Percentiles rank a stretch among this genome's conserved stretches.
These are phyloP conservation scores for Littorina saxatilis DNA, from an alignment of 1,140 invertebrate species.

Conservation along the genomic window DNA sequence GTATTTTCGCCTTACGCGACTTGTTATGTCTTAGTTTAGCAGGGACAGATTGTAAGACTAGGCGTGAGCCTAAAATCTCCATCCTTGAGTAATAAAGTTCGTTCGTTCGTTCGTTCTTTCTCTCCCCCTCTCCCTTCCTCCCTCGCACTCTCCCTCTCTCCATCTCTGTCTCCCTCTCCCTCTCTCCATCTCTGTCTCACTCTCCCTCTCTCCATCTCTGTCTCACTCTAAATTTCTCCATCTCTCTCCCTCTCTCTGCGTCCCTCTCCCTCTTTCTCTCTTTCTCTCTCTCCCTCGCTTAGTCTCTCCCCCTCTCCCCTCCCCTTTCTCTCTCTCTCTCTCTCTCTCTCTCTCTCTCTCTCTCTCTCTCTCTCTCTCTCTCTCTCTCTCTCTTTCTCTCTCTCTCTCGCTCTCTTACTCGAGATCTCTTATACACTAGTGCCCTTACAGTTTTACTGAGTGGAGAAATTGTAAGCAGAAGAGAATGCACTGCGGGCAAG, in stretches of 20 bases:
- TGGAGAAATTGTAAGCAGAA: no score
- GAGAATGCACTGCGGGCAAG: no score
- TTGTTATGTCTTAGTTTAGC: no score
- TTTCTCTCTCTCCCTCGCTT: background rate
- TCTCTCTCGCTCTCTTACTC: background rate
- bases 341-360: background rate
- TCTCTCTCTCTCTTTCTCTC: constrained; percentile 11
- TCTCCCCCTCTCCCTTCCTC: no score
- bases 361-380: background rate
- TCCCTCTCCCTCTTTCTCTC: background rate
- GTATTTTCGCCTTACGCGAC: no score
- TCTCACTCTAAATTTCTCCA: background rate
- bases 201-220: constrained; percentile 2
- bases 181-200: background rate
- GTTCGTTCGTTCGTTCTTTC: no score
- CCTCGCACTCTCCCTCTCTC: no score
- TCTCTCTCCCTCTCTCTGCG: background rate
- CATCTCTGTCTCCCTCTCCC: background rate
- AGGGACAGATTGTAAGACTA: no score
- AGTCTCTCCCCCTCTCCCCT: background rate
- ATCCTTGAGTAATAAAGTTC: no score
- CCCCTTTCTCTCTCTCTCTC: background rate
- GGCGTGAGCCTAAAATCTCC: no score
- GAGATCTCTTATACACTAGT: no score
- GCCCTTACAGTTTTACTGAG: no score